Evolutionary conservation across 53 echinoderm and acorn worm genomes (phyloP), one percentile per base, ranked within the genome.

Genomic region (Apostichopus leukothele): DNA sequence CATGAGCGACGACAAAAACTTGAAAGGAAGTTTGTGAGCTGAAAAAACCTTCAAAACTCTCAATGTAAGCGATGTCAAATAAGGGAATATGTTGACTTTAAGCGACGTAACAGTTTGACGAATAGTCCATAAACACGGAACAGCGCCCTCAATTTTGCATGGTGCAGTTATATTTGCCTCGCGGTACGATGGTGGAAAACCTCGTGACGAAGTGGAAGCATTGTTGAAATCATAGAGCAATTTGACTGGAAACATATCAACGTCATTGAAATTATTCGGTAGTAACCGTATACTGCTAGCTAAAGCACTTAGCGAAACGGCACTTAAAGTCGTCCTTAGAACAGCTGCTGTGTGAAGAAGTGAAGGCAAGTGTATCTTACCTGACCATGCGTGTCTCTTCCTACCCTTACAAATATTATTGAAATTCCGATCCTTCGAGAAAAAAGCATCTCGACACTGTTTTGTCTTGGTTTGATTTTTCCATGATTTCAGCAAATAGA

Each of bases 201-300:
- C 50, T 16, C 60, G 1, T 21, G 54, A 52, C 26, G 84, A 84
- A 19, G 55, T 25, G 25, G 21, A 20, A 50, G 55, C 19, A 27
- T 84, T 84, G 67, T 60, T 84, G 66, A 63, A 59, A 39, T 84
- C 84, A 60, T 84, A 84, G 5, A 84, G 55, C 26, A 84, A 60
- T 66, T 84, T 84, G 5, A 66, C 27, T 5, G 84, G 84, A 59
- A 84, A 84, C 14, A 60, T 50, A 7, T 84, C 67, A 50, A 7
- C 9, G 50, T 63, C 67, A 7, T 66, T 39, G 60, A 61, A 84
- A 60, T 23, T 60, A 67, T 63, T 84, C 16, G 84, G 39, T 19
- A 60, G 5, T 21, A 66, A 50, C 66, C 84, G 20, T 19, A 84
- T 66, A 14, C 66, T 67, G 67, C 67, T 84, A 7, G 50, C 84